Evolutionary conservation across 2,888 invertebrate species (phyloP).

Genomic region (Punctoribates punctum): DNA sequence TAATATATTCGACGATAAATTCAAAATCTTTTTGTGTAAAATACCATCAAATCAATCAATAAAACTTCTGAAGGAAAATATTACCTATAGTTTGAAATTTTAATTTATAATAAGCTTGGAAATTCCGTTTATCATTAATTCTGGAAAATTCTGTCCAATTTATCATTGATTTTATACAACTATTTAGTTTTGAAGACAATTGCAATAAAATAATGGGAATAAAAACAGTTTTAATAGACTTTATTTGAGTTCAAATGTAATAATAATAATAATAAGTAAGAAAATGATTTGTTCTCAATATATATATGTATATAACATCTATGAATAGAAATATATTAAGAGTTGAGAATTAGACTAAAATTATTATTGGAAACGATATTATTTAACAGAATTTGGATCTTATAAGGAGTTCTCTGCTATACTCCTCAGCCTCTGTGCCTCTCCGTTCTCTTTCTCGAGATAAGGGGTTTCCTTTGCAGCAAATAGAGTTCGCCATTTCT

Average conservation of each 20-base stretch:
- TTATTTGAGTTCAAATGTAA: conserved; percentile 13
- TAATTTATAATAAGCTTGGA: too few species aligned
- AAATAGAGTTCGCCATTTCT: conserved; percentile 19
- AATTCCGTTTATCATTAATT: too few species aligned
- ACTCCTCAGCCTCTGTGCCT: background rate
- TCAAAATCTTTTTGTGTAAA: too few species aligned
- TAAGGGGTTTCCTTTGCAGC: conserved; percentile 1
- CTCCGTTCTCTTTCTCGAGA: background rate
- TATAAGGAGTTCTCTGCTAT: conserved; percentile 3
- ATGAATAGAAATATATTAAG: conserved; percentile 3
- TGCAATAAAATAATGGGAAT: background rate
- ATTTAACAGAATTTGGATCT: background rate
- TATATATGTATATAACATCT: background rate
- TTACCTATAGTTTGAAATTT: too few species aligned
- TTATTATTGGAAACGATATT: background rate
- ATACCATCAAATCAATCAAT: too few species aligned
- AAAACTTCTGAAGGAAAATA: too few species aligned
- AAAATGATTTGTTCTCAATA: background rate
- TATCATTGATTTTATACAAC: too few species aligned
- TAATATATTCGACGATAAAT: too few species aligned
- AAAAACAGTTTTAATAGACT: background rate
- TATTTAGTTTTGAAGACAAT: background rate
- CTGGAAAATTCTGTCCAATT: too few species aligned
- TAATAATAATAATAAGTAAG: background rate
- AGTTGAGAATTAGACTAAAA: conserved; percentile 2